Base-by-base conservation (phyloP, 2,888 invertebrate species). In the Ptychoptera albimana region DNA sequence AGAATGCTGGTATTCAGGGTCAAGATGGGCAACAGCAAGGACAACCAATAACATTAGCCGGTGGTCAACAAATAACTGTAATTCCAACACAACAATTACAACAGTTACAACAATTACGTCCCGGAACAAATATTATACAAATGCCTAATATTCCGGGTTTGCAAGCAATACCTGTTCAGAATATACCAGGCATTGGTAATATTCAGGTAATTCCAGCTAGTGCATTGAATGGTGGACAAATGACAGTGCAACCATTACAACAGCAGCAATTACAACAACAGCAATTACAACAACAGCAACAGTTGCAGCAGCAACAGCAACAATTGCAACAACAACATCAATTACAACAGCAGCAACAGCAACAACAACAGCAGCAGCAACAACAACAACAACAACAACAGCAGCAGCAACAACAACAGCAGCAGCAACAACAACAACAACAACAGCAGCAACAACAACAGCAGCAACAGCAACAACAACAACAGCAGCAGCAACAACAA, bases 61-160 rank as follows among this genome's bases (percentile, higher is more conserved):
- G 80, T 47, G 84, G 81, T 0, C 86, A 86, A 57, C 87, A 87
- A 58, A 74, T 87, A 52, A 87, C 87, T 6, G 80, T 89, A 43
- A 87, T 89, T 57, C 86, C 87, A 9, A 75, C 81, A 2, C 71
- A 76, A 12, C 71, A 73, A 43, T 59, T 75, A 52, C 73, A 76
- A 12, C 71, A 73, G 43, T 59, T 75, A 52, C 73, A 72, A 43
- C 63, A 63, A 49, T 53, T 66, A 48, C 59, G 60, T 36, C 57
- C 42, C 15, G 37, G 52, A 11, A 45, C 55, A 1, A 60, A 60
- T 48, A 56, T 60, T 15, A 60, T 60, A 31, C 60, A 60, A 49
- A 56, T 57, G 52, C 61, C 64, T 49, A 64, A 63, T 44, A 48
- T 64, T 42, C 58, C 60, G 59, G 34, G 54, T 50, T 58, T 78